Percentiles rank a stretch among this genome's conserved stretches.
phyloP scores from a whole-genome alignment of 2,797 vertebrate genomes.

The Pipistrellus nathusii region DNA sequence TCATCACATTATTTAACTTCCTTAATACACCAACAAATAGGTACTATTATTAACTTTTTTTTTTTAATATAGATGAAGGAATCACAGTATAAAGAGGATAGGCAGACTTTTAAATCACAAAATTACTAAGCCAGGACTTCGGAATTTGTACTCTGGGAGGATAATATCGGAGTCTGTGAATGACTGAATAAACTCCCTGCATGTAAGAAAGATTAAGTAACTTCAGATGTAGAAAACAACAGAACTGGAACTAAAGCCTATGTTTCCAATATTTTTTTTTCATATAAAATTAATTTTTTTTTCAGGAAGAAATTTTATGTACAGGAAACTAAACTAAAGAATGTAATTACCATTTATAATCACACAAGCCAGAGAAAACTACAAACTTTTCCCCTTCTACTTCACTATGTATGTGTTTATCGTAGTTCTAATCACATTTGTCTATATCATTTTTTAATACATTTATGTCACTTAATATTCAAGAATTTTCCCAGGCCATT shows the following conservation, averaged over 20 bases:
- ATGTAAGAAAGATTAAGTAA: not conserved
- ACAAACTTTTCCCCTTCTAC: not conserved
- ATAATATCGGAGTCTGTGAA: not conserved
- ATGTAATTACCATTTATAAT: not conserved
- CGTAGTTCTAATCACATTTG: not conserved
- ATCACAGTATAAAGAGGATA: not conserved
- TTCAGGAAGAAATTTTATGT: not conserved
- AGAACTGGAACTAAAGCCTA: not conserved
- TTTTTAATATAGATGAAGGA: not conserved
- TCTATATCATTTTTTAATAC: not conserved
- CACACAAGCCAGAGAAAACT: not conserved
- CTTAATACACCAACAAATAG: not conserved
- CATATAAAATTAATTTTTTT: conserved; percentile 11
- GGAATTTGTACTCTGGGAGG: not conserved
- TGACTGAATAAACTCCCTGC: not conserved
- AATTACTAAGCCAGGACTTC: not conserved
- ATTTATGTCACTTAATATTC: not conserved
- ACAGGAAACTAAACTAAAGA: not conserved
- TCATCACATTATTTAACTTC: not conserved
- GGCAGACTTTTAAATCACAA: not conserved
- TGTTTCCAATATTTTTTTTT: not conserved
- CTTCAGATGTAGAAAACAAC: not conserved
- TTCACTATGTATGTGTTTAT: not conserved
- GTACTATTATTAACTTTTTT: not conserved
- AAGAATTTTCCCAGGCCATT: not conserved